A percentile compares a stretch with the other conserved stretches of the same genome.
phyloP scores from a whole-genome alignment of 2,113 vertebrate species.

The Amphilophus citrinellus region DNA sequence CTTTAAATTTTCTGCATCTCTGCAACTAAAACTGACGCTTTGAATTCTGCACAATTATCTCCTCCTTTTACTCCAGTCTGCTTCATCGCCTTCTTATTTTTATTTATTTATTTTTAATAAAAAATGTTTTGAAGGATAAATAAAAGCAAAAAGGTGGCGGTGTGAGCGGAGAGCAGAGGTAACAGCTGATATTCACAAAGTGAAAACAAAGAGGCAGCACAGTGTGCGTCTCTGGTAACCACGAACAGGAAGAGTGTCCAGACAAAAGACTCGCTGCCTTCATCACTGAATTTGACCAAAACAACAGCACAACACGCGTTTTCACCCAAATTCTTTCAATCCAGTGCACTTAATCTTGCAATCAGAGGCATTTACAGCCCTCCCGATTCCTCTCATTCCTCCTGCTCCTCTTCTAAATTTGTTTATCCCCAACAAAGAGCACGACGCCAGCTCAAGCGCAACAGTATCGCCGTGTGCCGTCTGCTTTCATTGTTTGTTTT shows the following conservation, averaged over 20 bases:
- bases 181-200: conserved; percentile 52
- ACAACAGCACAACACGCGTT: not conserved
- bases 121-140: not conserved
- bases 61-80: not conserved
- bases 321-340: fast-evolving
- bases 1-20: not conserved
- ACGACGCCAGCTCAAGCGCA: conserved; percentile 50
- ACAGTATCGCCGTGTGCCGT: conserved; percentile 34
- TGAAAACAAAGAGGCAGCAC: conserved; percentile 69
- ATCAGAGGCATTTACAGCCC: not conserved
- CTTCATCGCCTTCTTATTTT: not conserved
- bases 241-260: conserved; percentile 63
- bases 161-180: not conserved
- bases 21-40: not conserved
- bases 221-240: conserved; percentile 43
- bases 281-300: not conserved
- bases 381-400: not conserved
- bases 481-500: conserved; percentile 12
- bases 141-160: fast-evolving
- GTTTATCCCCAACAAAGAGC: conserved; percentile 62
- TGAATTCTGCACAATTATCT: not conserved
- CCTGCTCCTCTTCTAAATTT: not conserved
- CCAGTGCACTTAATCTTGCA: not conserved
- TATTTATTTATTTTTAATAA: not conserved
- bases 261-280: conserved; percentile 59